Conservation (phyloP, 2,797 vertebrate genomes). For the Semotilus atromaculatus region DNA sequence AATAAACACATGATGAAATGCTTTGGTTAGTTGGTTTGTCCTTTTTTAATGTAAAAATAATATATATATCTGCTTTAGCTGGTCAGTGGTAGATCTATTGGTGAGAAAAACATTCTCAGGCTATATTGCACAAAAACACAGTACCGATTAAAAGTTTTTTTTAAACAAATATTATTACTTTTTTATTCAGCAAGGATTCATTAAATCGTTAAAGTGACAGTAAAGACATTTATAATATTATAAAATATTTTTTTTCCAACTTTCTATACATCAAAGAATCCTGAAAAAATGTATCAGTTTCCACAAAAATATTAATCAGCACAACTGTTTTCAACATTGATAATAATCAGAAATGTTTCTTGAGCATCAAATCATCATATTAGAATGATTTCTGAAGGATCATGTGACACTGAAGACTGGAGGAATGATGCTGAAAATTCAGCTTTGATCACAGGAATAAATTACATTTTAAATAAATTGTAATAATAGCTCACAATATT, state of each 20-base stretch:
- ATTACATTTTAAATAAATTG: not conserved
- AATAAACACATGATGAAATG: not conserved
- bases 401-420: not conserved
- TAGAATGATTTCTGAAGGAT: not conserved
- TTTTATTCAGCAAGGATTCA: not conserved
- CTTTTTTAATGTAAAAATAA: not conserved
- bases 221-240: not conserved
- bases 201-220: not conserved
- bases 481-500: not conserved
- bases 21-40: not conserved
- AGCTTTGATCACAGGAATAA: not conserved
- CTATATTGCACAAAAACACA: not conserved
- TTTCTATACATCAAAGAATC: not conserved
- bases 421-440: not conserved
- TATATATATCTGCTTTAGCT: not conserved
- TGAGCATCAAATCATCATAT: not conserved
- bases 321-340: not conserved
- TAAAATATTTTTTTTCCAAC: not conserved
- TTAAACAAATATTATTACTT: too few species aligned
- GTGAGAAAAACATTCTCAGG: not conserved
- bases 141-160: not conserved
- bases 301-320: not conserved
- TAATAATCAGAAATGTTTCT: not conserved
- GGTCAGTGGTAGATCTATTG: not conserved
- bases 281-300: not conserved